A percentile compares a stretch with the other conserved stretches of the same genome.
phyloP scores from a whole-genome alignment of 2,888 invertebrate species.

The Melangyna quadrimaculata region DNA sequence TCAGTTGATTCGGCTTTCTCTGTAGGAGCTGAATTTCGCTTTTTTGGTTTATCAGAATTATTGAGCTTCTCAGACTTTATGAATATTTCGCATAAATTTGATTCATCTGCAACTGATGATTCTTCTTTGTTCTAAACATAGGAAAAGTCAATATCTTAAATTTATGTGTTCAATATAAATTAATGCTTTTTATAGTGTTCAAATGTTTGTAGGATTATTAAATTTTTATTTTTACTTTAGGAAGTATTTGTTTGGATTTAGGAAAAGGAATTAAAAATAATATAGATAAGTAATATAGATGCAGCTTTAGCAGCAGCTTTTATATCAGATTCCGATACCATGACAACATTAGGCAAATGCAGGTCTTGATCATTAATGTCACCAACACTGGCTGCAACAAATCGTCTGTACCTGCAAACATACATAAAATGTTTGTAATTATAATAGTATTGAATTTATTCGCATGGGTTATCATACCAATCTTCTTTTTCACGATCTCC shows the following conservation, averaged over 20 bases:
- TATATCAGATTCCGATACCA: constrained; percentile 77
- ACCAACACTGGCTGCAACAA: constrained; percentile 78
- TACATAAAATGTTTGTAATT: neutral
- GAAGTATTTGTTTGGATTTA: neutral
- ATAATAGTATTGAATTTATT: neutral
- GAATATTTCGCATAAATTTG: constrained; percentile 27
- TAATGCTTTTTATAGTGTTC: neutral
- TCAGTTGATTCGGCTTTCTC: constrained; percentile 54
- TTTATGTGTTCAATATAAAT: neutral
- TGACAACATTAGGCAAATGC: constrained; percentile 76
- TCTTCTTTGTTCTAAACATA: constrained; percentile 52
- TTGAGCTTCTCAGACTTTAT: constrained; percentile 32
- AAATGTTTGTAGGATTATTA: neutral
- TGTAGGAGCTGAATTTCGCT: constrained; percentile 44
- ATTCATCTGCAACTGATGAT: constrained; percentile 39
- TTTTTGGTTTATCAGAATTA: constrained; percentile 42
- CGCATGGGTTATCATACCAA: constrained; percentile 73
- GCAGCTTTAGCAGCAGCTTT: constrained; percentile 77
- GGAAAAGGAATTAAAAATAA: neutral
- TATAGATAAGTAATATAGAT: constrained; percentile 72
- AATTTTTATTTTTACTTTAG: too few species aligned
- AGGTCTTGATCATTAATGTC: constrained; percentile 78
- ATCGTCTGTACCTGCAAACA: constrained; percentile 77
- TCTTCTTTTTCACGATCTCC: constrained; percentile 80
- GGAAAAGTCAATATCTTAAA: neutral